Evolutionary conservation across 2,797 vertebrate species (phyloP).

Genomic region (Liasis olivaceus): DNA sequence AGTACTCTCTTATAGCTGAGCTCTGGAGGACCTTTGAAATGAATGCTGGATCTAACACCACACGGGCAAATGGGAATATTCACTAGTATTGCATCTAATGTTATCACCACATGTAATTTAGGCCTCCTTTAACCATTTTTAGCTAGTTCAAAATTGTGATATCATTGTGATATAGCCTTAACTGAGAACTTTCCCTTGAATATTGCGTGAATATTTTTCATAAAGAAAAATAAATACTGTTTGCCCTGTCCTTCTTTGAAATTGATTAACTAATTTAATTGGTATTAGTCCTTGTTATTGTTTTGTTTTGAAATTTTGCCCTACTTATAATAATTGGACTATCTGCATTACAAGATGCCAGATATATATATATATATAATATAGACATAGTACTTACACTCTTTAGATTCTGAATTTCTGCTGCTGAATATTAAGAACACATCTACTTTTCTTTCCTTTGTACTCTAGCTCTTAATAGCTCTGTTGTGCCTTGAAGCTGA

Average conservation of each 20-base stretch:
- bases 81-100: background rate
- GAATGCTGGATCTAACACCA: background rate
- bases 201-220: background rate
- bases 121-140: background rate
- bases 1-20: background rate
- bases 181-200: background rate
- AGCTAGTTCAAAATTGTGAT: background rate
- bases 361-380: background rate
- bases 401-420: background rate
- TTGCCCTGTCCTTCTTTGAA: background rate
- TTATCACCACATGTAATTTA: background rate
- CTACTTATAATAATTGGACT: background rate
- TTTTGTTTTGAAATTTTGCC: background rate
- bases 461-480: background rate
- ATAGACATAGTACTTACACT: background rate
- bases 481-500: fast-evolving
- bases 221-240: background rate
- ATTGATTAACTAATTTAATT: background rate
- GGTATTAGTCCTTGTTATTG: background rate
- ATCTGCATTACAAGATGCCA: background rate
- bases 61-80: background rate
- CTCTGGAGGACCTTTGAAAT: background rate
- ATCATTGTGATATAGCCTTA: background rate
- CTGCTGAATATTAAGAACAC: background rate
- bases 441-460: background rate